A percentile compares a stretch with the other conserved stretches of the same genome.
phyloP scores from a whole-genome alignment of 2,113 vertebrate genomes.

The Lepisosteus osseus region DNA sequence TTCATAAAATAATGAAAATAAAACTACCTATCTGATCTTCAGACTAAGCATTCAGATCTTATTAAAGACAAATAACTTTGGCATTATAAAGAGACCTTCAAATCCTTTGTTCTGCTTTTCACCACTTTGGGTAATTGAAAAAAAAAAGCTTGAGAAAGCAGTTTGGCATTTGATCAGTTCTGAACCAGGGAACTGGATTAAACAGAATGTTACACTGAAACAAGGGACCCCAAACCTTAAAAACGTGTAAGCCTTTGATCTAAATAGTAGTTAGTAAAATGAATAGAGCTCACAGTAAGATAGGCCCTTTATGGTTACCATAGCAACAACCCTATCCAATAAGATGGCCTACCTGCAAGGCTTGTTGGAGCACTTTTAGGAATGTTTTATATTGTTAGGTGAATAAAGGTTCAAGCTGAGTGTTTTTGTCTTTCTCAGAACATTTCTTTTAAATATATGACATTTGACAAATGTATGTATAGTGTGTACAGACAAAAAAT shows the following conservation, averaged over 20 bases:
- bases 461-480: too few relatives aligned
- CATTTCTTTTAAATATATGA: neutral
- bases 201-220: constrained; percentile 26
- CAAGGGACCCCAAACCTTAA: constrained; percentile 36
- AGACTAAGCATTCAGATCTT: constrained; percentile 52
- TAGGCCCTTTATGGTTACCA: constrained; percentile 54
- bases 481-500: too few relatives aligned
- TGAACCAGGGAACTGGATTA: constrained; percentile 41
- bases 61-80: constrained; percentile 38
- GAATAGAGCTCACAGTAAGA: constrained; percentile 40
- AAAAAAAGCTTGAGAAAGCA: constrained; percentile 40
- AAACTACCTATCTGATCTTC: constrained; percentile 42
- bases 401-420: neutral
- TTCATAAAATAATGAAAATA: constrained; percentile 4
- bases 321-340: constrained; percentile 51
- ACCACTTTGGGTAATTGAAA: constrained; percentile 12
- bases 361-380: constrained; percentile 31
- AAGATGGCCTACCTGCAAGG: constrained; percentile 47
- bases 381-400: constrained; percentile 21
- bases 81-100: constrained; percentile 3
- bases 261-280: constrained; percentile 20
- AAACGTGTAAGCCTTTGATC: constrained; percentile 39
- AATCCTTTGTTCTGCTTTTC: constrained; percentile 54
- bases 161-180: constrained; percentile 28
- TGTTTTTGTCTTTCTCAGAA: neutral